Evolutionary conservation across 2,113 vertebrate species (phyloP).

Genomic region (Laterallus jamaicensis): DNA sequence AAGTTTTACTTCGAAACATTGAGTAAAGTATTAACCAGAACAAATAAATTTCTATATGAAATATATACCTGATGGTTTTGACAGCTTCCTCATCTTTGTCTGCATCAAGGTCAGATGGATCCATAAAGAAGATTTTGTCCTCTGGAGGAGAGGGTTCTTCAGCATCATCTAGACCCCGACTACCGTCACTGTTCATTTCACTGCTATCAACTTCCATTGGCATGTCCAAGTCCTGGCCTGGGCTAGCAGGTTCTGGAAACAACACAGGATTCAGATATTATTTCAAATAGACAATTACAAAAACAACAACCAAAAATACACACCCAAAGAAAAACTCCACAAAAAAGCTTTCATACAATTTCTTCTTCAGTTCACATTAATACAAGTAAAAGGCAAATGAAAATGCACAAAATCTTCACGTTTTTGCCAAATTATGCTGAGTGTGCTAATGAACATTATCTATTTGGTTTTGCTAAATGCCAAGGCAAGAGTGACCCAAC

Average conservation of each 20-base stretch:
- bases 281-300: not conserved
- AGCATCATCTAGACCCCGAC: constrained; percentile 86
- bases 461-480: not conserved
- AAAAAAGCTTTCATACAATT: not conserved
- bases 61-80: constrained; percentile 88
- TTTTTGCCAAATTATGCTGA: not conserved
- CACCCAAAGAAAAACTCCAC: not conserved
- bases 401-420: not conserved
- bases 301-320: not conserved
- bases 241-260: constrained; percentile 87
- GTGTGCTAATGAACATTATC: not conserved
- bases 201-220: constrained; percentile 96
- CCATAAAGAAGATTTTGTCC: constrained; percentile 94
- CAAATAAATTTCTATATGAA: not conserved
- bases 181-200: constrained; percentile 85
- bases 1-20: not conserved
- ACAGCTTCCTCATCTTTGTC: constrained; percentile 93
- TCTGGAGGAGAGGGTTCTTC: constrained; percentile 94
- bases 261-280: not conserved
- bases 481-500: not conserved
- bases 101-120: constrained; percentile 87
- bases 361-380: not conserved
- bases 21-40: not conserved
- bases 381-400: not conserved
- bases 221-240: constrained; percentile 89